Percentiles rank a stretch among this genome's conserved stretches.
phyloP scores from a whole-genome alignment of 1,140 invertebrate genomes.

The Chionoecetes opilio region DNA sequence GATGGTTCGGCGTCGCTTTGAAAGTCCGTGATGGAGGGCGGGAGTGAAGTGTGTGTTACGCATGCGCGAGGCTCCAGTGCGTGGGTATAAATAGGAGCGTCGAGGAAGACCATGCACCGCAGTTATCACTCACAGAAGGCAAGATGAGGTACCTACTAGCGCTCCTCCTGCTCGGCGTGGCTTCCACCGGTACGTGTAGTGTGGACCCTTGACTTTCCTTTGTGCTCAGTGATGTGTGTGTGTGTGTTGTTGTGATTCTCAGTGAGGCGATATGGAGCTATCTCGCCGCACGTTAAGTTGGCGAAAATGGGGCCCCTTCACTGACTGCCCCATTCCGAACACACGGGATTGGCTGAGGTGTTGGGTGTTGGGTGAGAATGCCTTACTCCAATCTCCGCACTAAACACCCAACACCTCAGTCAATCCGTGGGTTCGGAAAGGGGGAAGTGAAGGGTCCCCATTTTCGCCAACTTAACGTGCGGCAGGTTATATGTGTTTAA shows the following conservation, averaged over 20 bases:
- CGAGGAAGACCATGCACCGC: not conserved
- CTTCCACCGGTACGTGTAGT: not conserved
- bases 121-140: not conserved
- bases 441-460: too few relatives aligned
- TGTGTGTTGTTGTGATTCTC: not conserved
- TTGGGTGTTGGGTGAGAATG: too few relatives aligned
- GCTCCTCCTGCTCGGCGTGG: not conserved
- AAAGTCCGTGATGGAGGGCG: not conserved
- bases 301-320: too few relatives aligned
- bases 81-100: not conserved
- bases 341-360: too few relatives aligned
- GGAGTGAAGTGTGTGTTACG: not conserved
- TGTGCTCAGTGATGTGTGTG: not conserved
- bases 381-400: too few relatives aligned
- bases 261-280: too few relatives aligned
- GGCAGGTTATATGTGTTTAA: too few relatives aligned
- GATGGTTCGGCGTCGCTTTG: not conserved
- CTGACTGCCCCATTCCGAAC: too few relatives aligned
- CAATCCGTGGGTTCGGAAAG: too few relatives aligned
- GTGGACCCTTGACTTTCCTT: not conserved
- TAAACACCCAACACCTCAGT: too few relatives aligned
- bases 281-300: too few relatives aligned
- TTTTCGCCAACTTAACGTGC: too few relatives aligned
- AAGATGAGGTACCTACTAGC: constrained; percentile 1
- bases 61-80: not conserved